Base-by-base conservation (phyloP, 2,797 vertebrate genomes). In the Craterocephalus amniculus region DNA sequence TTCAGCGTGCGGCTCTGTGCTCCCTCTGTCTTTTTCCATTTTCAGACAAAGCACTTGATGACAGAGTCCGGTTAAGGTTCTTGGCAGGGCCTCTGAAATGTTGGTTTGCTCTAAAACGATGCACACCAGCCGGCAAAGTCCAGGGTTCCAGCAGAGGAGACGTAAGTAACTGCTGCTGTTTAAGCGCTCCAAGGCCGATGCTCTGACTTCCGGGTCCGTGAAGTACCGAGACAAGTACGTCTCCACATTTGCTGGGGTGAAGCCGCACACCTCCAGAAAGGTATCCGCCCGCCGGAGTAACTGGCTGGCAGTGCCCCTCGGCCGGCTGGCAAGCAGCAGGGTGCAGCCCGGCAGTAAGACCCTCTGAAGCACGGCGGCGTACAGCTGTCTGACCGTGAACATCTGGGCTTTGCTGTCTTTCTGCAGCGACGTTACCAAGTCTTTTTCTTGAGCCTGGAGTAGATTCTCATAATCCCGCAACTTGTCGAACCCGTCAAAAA, bases 401-500 rank as follows among this genome's bases (percentile, higher is more conserved):
- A 66, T 70, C 38, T 88, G 92, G 0, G 80, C 48, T 9, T 79
- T 85, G 35, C 58, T 72, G 1, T 92, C 90, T 57, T 89, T 93
- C 18, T 88, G 88, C 40, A 93, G 7, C 0, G 76, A 84, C 4
- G 74, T 13, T 0, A 60, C 29, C 16, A 84, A 58, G 38, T 90
- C 84, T 60, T 90, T 92, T 48, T 93, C 82, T 0, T 84, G 74
- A 32, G 79, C 68, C 64, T 93, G 94, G 36, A 94, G 69, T 9
- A 93, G 86, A 22, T 88, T 80, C 0, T 97, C 97, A n/a, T 90
- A 92, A 38, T 96, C 93, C 0, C 93, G 89, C 4, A 97, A 82
- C 29, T 94, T 95, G 6, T 95, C 94, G 27, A 97, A 96, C 12
- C 94, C 93, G 12, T 99, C 97, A 52, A 98, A 96, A 64, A 97